These are phyloP conservation scores for Nannospalax galili DNA, from an alignment of 2,113 vertebrate species.

Conservation along the genomic window DNA sequence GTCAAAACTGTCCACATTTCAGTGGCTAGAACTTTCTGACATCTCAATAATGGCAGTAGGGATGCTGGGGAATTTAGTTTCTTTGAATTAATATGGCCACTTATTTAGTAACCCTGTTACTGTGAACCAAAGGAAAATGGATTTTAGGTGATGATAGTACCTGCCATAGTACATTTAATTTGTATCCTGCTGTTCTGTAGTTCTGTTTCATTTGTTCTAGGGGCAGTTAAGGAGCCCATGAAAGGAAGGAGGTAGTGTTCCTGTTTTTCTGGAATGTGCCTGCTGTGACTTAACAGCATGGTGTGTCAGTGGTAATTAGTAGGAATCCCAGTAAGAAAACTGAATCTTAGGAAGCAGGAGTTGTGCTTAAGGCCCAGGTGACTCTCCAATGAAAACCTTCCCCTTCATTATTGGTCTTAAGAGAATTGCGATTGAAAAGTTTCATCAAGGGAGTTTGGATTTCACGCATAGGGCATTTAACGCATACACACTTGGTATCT, in stretches of 20 bases:
- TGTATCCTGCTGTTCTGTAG: background rate
- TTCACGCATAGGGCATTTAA: background rate
- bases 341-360: background rate
- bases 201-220: constrained; percentile 17
- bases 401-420: background rate
- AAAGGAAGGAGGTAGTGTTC: background rate
- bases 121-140: background rate
- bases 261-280: background rate
- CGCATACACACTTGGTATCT: background rate
- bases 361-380: background rate
- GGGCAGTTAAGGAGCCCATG: background rate
- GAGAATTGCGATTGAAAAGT: background rate
- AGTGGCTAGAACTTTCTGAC: background rate
- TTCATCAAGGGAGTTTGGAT: background rate
- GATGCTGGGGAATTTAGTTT: background rate
- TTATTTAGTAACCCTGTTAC: constrained; percentile 9
- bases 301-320: background rate
- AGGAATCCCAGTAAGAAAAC: background rate
- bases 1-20: background rate
- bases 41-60: background rate
- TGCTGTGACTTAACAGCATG: background rate
- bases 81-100: background rate
- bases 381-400: background rate
- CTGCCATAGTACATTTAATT: background rate
- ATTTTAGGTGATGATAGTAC: background rate